These are phyloP conservation scores for Sorex fumeus DNA, from an alignment of 2,113 vertebrate species.

Conservation along the genomic window DNA sequence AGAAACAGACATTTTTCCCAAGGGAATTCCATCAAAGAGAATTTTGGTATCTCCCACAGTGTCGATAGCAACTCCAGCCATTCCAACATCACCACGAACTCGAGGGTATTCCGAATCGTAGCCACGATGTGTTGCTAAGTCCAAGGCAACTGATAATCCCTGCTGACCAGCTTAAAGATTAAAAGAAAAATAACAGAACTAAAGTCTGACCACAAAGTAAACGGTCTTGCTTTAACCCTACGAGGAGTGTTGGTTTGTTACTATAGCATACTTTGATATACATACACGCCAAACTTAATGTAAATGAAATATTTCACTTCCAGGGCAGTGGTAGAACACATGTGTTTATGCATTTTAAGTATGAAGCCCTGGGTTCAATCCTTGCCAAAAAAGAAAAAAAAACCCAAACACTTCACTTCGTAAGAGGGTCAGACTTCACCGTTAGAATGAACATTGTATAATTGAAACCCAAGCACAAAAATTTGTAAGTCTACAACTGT, in stretches of 20 bases:
- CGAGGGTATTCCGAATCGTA: constrained; percentile 99
- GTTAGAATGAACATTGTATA: constrained; percentile 15
- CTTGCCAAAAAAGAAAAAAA: neutral
- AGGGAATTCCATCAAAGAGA: constrained; percentile 97
- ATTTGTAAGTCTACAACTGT: no score
- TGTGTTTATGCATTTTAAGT: no score
- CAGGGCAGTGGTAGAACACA: no score
- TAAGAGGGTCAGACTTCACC: neutral
- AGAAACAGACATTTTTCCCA: constrained; percentile 99
- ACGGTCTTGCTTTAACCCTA: constrained; percentile 18
- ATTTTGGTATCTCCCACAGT: constrained; percentile 98
- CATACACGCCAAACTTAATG: constrained; percentile 33
- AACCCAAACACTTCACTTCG: neutral
- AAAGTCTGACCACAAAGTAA: constrained; percentile 22
- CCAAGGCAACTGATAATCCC: constrained; percentile 98
- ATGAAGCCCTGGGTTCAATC: no score
- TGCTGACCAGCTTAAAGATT: constrained; percentile 95
- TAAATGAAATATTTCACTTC: neutral
- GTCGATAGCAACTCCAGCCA: constrained; percentile 99
- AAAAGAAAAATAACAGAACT: constrained; percentile 16
- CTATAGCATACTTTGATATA: neutral
- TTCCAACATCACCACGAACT: constrained; percentile 97
- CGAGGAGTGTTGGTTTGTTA: no score
- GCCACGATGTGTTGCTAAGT: constrained; percentile 98
- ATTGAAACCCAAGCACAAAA: no score